A percentile compares a stretch with the other conserved stretches of the same genome.
Evolutionary conservation across 2,113 vertebrate genomes (phyloP).

Genomic region (Lepus europaeus): DNA sequence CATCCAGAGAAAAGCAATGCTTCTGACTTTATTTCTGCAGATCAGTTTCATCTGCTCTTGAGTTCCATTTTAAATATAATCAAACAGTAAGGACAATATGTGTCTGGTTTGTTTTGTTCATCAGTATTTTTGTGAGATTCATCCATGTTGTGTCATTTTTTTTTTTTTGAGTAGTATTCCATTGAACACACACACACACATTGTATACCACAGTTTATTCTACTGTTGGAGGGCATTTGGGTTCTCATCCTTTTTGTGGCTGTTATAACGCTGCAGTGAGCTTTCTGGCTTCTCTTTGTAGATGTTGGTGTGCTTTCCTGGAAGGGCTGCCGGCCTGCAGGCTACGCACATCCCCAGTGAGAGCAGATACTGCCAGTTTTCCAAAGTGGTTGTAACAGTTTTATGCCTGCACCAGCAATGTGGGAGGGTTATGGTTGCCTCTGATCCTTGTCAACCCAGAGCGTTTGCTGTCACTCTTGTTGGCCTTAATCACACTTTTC

Average conservation of each 20-base stretch:
- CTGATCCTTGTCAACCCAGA: background rate
- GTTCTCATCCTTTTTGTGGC: background rate
- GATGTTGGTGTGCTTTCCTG: background rate
- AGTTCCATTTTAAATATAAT: constrained; percentile 48
- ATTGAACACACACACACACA: background rate
- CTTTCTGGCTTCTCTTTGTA: constrained; percentile 18
- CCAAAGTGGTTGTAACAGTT: background rate
- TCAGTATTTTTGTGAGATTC: constrained; percentile 57
- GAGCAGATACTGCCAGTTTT: constrained; percentile 17
- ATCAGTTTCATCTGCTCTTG: constrained; percentile 47
- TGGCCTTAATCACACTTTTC: constrained; percentile 40
- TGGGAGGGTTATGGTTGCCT: background rate
- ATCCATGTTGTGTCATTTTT: background rate
- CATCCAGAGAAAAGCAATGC: background rate
- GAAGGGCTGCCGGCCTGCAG: constrained; percentile 27
- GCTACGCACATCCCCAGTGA: background rate
- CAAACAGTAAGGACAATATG: background rate
- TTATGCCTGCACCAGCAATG: background rate
- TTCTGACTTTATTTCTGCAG: background rate
- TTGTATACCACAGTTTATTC: background rate
- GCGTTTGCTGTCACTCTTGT: background rate
- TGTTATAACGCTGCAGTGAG: constrained; percentile 2
- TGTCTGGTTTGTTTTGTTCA: constrained; percentile 23
- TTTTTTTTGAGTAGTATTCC: constrained; percentile 10
- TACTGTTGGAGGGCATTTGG: constrained; percentile 20